phyloP scores from a whole-genome alignment of 2,113 vertebrate genomes.

The Dromaius novaehollandiae region DNA sequence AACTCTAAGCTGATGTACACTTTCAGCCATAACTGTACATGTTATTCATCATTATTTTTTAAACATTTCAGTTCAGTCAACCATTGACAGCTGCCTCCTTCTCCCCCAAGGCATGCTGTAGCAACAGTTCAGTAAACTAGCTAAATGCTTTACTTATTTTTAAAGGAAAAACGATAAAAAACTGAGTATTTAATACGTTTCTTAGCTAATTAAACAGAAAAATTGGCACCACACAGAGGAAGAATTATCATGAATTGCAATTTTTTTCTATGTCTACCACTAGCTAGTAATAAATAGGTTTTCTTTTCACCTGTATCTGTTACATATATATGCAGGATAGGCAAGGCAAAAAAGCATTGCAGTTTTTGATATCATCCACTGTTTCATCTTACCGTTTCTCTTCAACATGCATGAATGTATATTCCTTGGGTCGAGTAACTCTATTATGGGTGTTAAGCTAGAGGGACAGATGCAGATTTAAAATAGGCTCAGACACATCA shows the following conservation, averaged over 20 bases:
- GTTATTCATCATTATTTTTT: conserved; percentile 41
- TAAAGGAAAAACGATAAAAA: conserved; percentile 43
- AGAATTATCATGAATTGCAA: not conserved
- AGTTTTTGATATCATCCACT: not conserved
- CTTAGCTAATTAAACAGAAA: not conserved
- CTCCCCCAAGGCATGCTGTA: not conserved
- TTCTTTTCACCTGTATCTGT: not conserved
- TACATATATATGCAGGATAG: not conserved
- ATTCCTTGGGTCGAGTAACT: not conserved
- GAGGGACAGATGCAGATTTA: not conserved
- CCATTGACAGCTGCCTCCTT: not conserved
- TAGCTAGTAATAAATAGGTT: not conserved
- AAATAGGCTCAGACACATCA: not conserved
- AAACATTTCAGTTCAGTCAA: conserved; percentile 16
- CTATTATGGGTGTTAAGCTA: not conserved
- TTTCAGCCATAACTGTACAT: not conserved
- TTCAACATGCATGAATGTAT: not conserved
- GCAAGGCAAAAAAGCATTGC: not conserved
- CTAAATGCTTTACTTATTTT: conserved; percentile 46
- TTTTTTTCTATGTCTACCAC: not conserved
- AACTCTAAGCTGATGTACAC: not conserved
- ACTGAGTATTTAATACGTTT: conserved; percentile 22
- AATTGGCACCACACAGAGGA: not conserved
- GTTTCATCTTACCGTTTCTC: not conserved
- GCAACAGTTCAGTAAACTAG: conserved; percentile 38